phyloP scores from a whole-genome alignment of 2,113 vertebrate species.

The Tragelaphus strepsiceros region DNA sequence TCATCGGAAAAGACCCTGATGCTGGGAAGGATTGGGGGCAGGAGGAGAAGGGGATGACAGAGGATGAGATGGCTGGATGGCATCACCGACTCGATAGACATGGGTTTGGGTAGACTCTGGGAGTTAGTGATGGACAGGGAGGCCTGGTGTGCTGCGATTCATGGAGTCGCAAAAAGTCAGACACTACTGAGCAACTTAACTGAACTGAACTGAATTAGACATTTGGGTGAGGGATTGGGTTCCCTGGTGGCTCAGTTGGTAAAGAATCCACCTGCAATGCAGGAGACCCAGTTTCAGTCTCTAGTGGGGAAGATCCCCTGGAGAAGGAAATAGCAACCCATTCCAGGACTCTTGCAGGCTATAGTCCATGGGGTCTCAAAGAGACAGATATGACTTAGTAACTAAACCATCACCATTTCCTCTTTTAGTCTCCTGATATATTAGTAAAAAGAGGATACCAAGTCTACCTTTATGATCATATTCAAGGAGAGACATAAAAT shows the following conservation, averaged over 20 bases:
- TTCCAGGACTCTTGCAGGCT: background rate
- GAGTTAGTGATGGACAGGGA: too few relatives aligned
- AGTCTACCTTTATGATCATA: background rate
- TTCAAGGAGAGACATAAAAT: accelerated
- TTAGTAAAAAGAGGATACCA: background rate
- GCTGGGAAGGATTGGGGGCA: too few relatives aligned
- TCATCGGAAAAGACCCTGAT: too few relatives aligned
- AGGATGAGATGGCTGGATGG: too few relatives aligned
- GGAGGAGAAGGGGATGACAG: too few relatives aligned
- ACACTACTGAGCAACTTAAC: too few relatives aligned
- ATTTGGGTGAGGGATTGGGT: background rate
- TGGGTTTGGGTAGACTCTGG: accelerated
- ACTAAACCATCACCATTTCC: background rate
- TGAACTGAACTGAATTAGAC: too few relatives aligned
- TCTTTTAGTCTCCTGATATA: background rate
- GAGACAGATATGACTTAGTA: background rate
- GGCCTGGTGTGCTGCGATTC: too few relatives aligned
- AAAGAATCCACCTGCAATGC: background rate
- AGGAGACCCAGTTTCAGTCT: background rate
- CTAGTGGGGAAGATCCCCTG: background rate
- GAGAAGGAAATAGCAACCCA: background rate
- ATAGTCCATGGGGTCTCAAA: background rate
- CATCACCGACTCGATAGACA: too few relatives aligned
- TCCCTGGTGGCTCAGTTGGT: background rate
- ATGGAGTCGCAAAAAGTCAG: too few relatives aligned